Percentiles rank a stretch among this genome's conserved stretches.
These are phyloP conservation scores for Pygmarrhopalites habei DNA, from an alignment of 1,140 invertebrate genomes.

Conservation along the genomic window DNA sequence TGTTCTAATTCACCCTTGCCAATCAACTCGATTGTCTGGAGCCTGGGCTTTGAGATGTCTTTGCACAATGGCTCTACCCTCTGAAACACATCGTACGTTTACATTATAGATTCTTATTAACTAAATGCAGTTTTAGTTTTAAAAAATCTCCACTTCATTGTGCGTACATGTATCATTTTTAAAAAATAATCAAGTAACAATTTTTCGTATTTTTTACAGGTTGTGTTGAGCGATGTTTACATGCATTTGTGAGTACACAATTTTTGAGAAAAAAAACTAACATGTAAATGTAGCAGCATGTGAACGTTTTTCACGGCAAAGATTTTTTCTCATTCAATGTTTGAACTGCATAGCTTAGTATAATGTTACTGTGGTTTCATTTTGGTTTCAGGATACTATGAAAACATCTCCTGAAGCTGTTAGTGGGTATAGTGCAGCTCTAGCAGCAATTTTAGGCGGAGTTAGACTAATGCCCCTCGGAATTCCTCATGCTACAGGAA, in stretches of 20 bases:
- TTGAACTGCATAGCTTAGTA: background rate
- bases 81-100: constrained; percentile 86
- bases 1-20: constrained; percentile 85
- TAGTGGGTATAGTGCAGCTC: constrained; percentile 83
- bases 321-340: background rate
- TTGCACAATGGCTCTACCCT: constrained; percentile 84
- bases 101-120: too few relatives aligned
- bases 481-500: constrained; percentile 91
- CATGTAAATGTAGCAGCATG: constrained; percentile 64
- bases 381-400: too few relatives aligned
- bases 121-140: too few relatives aligned
- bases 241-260: too few relatives aligned
- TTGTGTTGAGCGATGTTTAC: constrained; percentile 54
- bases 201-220: too few relatives aligned
- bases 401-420: constrained; percentile 78
- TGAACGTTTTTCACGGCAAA: too few relatives aligned
- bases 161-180: too few relatives aligned
- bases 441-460: constrained; percentile 86
- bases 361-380: background rate
- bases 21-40: constrained; percentile 80
- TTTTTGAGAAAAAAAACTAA: constrained; percentile 81
- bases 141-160: too few relatives aligned
- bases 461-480: constrained; percentile 85
- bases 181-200: too few relatives aligned
- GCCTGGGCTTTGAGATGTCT: constrained; percentile 91